A percentile compares a stretch with the other conserved stretches of the same genome.
Evolutionary conservation across 2,797 vertebrate species (phyloP).

Genomic region (Coluber constrictor): DNA sequence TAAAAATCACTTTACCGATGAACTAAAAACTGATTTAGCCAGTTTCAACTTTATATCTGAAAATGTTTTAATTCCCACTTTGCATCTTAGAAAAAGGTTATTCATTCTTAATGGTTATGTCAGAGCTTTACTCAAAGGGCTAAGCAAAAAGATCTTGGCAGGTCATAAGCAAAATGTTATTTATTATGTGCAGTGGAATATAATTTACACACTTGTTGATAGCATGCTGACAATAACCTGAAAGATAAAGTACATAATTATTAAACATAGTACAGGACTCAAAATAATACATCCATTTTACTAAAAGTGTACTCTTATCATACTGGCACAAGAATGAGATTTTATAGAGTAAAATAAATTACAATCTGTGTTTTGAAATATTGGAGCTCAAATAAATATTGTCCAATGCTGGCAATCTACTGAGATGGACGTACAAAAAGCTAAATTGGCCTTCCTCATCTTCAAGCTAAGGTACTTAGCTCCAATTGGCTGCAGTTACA

Average conservation of each 20-base stretch:
- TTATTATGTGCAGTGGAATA: neutral
- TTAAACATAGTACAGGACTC: neutral
- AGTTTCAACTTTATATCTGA: neutral
- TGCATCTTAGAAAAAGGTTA: neutral
- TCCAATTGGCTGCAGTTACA: neutral
- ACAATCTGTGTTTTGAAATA: neutral
- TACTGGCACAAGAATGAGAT: neutral
- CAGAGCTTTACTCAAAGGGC: neutral
- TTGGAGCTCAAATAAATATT: neutral
- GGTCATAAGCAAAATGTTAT: neutral
- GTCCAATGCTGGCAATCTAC: neutral
- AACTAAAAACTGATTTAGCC: neutral
- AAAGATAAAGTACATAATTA: neutral
- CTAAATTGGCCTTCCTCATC: neutral
- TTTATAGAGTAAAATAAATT: neutral
- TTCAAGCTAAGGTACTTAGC: neutral
- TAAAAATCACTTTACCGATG: neutral
- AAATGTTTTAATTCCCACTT: neutral
- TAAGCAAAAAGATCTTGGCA: neutral
- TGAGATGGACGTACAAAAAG: neutral
- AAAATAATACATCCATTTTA: neutral
- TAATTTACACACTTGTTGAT: slow-evolving; percentile 7
- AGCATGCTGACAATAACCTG: neutral
- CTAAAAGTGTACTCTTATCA: neutral
- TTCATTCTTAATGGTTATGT: neutral